Base-by-base conservation (phyloP, 2,888 invertebrate species). In the Orthonevra nobilis region DNA sequence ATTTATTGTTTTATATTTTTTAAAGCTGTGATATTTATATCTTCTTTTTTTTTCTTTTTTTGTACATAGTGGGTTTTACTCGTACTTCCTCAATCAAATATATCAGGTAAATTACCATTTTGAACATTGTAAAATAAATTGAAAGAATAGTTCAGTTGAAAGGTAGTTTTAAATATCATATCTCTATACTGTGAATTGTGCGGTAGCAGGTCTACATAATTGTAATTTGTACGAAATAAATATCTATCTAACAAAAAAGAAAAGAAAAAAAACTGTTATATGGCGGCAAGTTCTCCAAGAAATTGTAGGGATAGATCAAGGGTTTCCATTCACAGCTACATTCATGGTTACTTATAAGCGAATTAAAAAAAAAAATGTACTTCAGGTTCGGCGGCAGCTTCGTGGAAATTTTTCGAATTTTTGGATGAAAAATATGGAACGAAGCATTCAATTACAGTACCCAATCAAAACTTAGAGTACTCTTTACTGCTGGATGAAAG, bases 301-400 rank as follows among this genome's bases (percentile, higher is more conserved):
- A 34, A 34, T 10, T 34, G 34, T 34, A 12, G 34, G 5, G 7
- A 7, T 10, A n/a, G 34, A 34, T 34, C 34, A 3, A 34, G 34
- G 9, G 9, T 12, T n/a, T 34, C 3, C 12, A 34, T 34, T 34
- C 34, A 34, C 12, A 3, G 34, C 9, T 3, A 34, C n/a, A n/a
- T 34, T n/a, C 6, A 34, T 34, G 34, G 34, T 34, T 5, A 12
- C 34, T 10, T 34, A 12, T n/a, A 34, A 34, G 9, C 3, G 34
- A 34, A 34, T 34, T 10, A 34, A 34, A 34, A 3, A 5, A 34
- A 34, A n/a, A 34, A 34, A 34, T 34, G 34, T 12, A 34, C 34
- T 40, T 40, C 40, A 40, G 38, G 34, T n/a, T 38, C 17, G 38
- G 38, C 38, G 38, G 15, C 38, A 38, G 15, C 30, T 30, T 30